Evolutionary conservation across 2,113 vertebrate genomes (phyloP).

Genomic region (Bombycilla garrulus): DNA sequence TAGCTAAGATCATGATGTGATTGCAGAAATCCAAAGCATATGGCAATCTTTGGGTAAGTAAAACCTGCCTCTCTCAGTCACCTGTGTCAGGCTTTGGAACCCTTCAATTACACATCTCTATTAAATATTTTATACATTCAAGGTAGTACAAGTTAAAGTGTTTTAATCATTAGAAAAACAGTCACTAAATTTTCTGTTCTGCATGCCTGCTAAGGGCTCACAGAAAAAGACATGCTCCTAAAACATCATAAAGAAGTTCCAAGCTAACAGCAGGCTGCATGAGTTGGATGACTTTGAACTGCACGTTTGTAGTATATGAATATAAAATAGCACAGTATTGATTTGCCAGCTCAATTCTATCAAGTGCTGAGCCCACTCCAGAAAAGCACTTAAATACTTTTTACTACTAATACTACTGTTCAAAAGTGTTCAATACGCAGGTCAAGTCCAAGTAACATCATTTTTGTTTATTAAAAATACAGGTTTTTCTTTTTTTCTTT

Average conservation of each 20-base stretch:
- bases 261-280: background rate
- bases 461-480: background rate
- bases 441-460: background rate
- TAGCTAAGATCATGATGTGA: background rate
- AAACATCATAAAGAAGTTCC: background rate
- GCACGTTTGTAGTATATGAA: background rate
- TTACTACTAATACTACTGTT: background rate
- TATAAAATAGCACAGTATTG: background rate
- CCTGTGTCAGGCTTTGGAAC: background rate
- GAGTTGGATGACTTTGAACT: conserved; percentile 22
- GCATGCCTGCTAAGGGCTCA: background rate
- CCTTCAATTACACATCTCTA: background rate
- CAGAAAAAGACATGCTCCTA: background rate
- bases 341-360: background rate
- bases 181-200: background rate
- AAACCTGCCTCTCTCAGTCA: background rate
- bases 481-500: background rate
- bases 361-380: conserved; percentile 23
- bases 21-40: background rate
- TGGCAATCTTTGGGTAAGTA: background rate
- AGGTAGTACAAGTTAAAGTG: background rate
- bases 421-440: background rate
- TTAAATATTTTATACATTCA: background rate
- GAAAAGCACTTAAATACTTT: conserved; percentile 4
- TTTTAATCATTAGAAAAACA: background rate